phyloP scores from a whole-genome alignment of 1,140 invertebrate genomes.

The Catajapyx aquilonaris region DNA sequence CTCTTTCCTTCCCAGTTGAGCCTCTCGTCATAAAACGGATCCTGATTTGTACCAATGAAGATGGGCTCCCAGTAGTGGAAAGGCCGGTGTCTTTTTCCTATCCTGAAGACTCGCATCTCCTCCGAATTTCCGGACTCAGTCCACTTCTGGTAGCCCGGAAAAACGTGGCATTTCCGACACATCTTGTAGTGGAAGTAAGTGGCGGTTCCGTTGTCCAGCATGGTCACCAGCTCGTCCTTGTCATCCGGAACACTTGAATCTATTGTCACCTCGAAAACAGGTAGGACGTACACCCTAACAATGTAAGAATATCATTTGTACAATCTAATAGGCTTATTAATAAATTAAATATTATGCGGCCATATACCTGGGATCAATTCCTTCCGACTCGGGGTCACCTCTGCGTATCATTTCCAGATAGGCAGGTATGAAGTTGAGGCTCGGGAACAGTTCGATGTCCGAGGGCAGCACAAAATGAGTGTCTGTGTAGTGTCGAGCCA shows the following conservation, averaged over 20 bases:
- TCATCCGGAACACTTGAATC: slow-evolving; percentile 13
- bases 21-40: slow-evolving; percentile 24
- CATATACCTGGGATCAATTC: background rate
- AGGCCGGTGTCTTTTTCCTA: slow-evolving; percentile 12
- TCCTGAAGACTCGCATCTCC: slow-evolving; percentile 7
- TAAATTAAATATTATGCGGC: too few relatives aligned
- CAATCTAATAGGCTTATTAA: background rate
- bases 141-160: slow-evolving; percentile 18
- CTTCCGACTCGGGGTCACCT: slow-evolving; percentile 8
- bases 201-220: slow-evolving; percentile 13
- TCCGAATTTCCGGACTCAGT: background rate
- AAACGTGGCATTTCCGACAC: slow-evolving; percentile 20
- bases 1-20: slow-evolving; percentile 25
- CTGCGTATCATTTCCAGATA: slow-evolving; percentile 12
- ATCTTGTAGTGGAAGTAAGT: slow-evolving; percentile 23
- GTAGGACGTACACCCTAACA: slow-evolving; percentile 19
- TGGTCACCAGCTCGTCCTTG: slow-evolving; percentile 17
- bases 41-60: slow-evolving; percentile 26
- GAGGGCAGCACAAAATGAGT: slow-evolving; percentile 22
- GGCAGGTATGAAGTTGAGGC: slow-evolving; percentile 7
- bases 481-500: slow-evolving; percentile 15
- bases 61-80: slow-evolving; percentile 15
- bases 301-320: slow-evolving; percentile 8
- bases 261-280: slow-evolving; percentile 23
- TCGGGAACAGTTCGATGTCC: slow-evolving; percentile 19